A percentile compares a stretch with the other conserved stretches of the same genome.
Conservation (phyloP, 2,888 invertebrate genomes). For the Idaea straminata region DNA sequence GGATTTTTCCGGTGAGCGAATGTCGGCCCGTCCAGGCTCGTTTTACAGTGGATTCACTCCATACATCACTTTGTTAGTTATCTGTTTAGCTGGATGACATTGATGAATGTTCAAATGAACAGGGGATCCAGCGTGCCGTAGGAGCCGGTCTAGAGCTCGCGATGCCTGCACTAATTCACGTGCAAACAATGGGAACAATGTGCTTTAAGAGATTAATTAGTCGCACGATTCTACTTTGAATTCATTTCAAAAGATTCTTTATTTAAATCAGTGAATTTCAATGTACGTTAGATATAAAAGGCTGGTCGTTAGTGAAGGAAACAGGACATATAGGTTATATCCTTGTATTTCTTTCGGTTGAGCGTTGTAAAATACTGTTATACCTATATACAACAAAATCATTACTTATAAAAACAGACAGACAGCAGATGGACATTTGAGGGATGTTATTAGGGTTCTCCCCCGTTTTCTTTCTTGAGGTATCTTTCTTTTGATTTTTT, state of each 20-base stretch:
- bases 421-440: too few relatives aligned
- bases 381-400: too few relatives aligned
- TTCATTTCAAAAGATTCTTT: constrained; percentile 27
- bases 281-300: not conserved
- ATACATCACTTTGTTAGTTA: constrained; percentile 69
- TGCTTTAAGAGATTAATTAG: constrained; percentile 36
- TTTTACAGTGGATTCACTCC: constrained; percentile 59
- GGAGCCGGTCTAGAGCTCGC: constrained; percentile 33
- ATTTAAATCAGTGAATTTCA: not conserved
- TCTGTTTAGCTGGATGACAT: constrained; percentile 62
- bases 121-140: constrained; percentile 35
- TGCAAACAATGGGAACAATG: constrained; percentile 43
- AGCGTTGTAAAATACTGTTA: too few relatives aligned
- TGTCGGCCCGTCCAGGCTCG: constrained; percentile 39
- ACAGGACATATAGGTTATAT: too few relatives aligned
- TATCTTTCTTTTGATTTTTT: too few relatives aligned
- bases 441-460: too few relatives aligned
- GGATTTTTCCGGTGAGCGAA: constrained; percentile 35
- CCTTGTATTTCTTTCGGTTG: too few relatives aligned
- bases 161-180: constrained; percentile 39
- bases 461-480: too few relatives aligned
- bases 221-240: constrained; percentile 27
- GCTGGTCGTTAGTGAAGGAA: too few relatives aligned
- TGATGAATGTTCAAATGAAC: constrained; percentile 62
- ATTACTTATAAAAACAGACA: too few relatives aligned